Percentiles rank a stretch among this genome's conserved stretches.
These are phyloP conservation scores for Paramormyrops kingsleyae DNA, from an alignment of 2,113 vertebrate genomes.

Conservation along the genomic window DNA sequence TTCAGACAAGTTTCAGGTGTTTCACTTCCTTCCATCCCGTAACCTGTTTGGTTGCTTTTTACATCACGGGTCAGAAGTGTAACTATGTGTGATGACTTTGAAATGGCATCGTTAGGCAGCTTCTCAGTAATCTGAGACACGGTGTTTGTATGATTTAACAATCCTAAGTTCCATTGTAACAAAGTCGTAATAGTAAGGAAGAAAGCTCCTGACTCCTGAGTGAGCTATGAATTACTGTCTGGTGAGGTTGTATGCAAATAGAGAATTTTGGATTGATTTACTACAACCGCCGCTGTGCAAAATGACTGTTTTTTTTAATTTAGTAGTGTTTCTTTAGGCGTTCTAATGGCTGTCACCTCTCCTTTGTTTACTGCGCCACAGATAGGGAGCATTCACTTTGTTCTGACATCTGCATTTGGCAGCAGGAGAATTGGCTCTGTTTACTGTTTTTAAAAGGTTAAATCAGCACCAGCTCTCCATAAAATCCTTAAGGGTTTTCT, in stretches of 20 bases:
- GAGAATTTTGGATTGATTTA: not conserved
- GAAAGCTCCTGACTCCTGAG: not conserved
- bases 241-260: not conserved
- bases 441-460: conserved; percentile 5
- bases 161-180: not conserved
- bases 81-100: not conserved
- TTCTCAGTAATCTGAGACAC: not conserved
- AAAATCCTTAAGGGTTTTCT: not conserved
- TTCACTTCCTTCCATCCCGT: not conserved
- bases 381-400: not conserved
- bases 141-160: not conserved
- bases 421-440: conserved; percentile 5
- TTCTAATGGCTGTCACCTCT: not conserved
- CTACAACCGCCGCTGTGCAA: not conserved
- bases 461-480: not conserved
- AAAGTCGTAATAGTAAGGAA: not conserved
- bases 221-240: not conserved
- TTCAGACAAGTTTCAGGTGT: not conserved
- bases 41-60: not conserved
- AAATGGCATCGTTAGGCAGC: not conserved
- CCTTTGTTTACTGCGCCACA: not conserved
- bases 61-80: not conserved
- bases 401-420: conserved; percentile 6
- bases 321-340: not conserved
- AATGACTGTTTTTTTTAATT: not conserved